Percentiles rank a stretch among this genome's conserved stretches.
These are phyloP conservation scores for Acanthosepion pharaonis DNA, from an alignment of 2,888 invertebrate genomes.

Conservation along the genomic window DNA sequence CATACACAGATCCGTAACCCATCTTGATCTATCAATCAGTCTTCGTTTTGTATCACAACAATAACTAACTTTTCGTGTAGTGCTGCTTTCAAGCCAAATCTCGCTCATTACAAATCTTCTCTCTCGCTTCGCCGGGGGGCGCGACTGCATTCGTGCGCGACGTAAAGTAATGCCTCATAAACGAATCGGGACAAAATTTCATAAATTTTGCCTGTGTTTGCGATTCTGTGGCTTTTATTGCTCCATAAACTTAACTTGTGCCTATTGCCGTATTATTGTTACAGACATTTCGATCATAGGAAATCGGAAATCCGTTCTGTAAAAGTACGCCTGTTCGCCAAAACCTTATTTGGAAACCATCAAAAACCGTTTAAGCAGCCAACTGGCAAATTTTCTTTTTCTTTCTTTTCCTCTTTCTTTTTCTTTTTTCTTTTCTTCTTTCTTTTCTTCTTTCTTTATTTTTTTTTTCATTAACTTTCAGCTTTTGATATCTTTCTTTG, in stretches of 20 bases:
- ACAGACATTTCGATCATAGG: not conserved
- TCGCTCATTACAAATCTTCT: not conserved
- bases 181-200: slow-evolving; percentile 9
- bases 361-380: not conserved
- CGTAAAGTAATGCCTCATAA: slow-evolving; percentile 11
- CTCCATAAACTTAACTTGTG: not conserved
- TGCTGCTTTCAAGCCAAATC: not conserved
- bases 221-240: not conserved
- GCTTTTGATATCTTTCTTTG: too few relatives aligned
- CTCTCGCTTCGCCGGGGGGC: not conserved
- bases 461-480: too few relatives aligned
- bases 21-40: too few relatives aligned
- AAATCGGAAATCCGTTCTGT: not conserved
- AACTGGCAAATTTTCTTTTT: not conserved
- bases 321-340: not conserved
- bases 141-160: not conserved
- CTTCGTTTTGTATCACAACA: not conserved
- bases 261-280: not conserved
- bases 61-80: not conserved
- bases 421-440: not conserved
- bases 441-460: not conserved
- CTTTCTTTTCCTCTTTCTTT: not conserved
- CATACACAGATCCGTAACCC: not conserved
- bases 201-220: not conserved
- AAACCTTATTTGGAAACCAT: slow-evolving; percentile 9